Percentiles rank a stretch among this genome's conserved stretches.
These are phyloP conservation scores for Acrocephalus arundinaceus DNA, from an alignment of 2,113 vertebrate species.

Conservation along the genomic window DNA sequence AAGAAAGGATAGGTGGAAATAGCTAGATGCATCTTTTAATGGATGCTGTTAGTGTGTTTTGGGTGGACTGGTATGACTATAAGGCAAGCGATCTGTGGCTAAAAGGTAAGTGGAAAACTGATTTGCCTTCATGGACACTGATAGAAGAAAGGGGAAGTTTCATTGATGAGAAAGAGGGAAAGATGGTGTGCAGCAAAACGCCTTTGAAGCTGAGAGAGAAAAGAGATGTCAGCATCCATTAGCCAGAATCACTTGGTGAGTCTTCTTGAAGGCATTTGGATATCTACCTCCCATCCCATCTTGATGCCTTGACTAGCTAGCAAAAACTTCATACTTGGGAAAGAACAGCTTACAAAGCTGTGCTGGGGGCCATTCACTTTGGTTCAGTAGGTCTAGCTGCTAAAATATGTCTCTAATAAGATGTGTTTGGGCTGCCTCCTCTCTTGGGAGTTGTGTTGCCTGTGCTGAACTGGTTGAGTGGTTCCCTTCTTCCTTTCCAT, in stretches of 20 bases:
- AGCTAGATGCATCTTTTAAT: neutral
- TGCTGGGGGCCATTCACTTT: neutral
- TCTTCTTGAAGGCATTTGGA: neutral
- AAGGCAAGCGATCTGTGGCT: neutral
- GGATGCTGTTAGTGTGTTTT: neutral
- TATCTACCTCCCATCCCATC: neutral
- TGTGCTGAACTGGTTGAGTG: neutral
- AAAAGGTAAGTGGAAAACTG: neutral
- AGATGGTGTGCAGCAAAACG: neutral
- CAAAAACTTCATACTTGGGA: neutral
- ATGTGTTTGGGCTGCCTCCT: neutral
- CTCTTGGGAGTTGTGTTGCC: neutral
- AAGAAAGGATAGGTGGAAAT: neutral
- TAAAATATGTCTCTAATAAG: neutral
- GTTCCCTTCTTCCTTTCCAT: neutral
- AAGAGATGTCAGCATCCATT: neutral
- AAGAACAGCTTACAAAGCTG: neutral
- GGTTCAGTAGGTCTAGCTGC: neutral
- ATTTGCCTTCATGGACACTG: neutral
- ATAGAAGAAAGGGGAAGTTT: neutral
- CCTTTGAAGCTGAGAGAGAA: neutral
- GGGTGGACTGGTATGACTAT: neutral
- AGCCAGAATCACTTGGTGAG: neutral
- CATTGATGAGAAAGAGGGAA: neutral
- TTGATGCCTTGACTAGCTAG: neutral